phyloP scores from a whole-genome alignment of 2,888 invertebrate genomes.

The Metellina segmentata region DNA sequence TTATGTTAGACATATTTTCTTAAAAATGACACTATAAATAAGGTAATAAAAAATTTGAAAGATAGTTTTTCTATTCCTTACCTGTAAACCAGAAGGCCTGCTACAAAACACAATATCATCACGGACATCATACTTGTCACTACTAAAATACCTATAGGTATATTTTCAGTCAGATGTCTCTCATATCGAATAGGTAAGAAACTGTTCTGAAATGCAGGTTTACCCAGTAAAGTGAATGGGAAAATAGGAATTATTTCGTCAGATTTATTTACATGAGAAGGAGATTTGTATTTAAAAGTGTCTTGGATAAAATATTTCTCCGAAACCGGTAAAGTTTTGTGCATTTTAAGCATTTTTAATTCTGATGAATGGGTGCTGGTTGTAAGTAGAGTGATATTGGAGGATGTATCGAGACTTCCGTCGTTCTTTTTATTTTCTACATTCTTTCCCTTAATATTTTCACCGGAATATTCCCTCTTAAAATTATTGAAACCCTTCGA shows the following conservation, averaged over 20 bases:
- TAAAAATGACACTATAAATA: not conserved
- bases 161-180: not conserved
- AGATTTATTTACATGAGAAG: not conserved
- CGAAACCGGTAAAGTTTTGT: not conserved
- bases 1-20: not conserved
- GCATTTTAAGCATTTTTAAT: not conserved
- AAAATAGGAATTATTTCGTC: not conserved
- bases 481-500: not conserved
- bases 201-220: not conserved
- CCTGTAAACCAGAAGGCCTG: conserved; percentile 1
- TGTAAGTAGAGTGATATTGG: not conserved
- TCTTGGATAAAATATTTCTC: not conserved
- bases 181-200: not conserved
- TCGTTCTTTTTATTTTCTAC: not conserved
- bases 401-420: too few species aligned
- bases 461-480: not conserved
- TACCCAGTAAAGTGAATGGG: not conserved
- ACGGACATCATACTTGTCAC: not conserved
- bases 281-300: not conserved
- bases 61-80: not conserved
- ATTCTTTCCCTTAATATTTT: not conserved
- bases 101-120: conserved; percentile 6
- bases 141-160: not conserved
- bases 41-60: too few species aligned
- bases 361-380: not conserved